Evolutionary conservation across 2,113 vertebrate species (phyloP), one percentile per base, ranked within the genome.

Genomic region (Podilymbus podiceps): DNA sequence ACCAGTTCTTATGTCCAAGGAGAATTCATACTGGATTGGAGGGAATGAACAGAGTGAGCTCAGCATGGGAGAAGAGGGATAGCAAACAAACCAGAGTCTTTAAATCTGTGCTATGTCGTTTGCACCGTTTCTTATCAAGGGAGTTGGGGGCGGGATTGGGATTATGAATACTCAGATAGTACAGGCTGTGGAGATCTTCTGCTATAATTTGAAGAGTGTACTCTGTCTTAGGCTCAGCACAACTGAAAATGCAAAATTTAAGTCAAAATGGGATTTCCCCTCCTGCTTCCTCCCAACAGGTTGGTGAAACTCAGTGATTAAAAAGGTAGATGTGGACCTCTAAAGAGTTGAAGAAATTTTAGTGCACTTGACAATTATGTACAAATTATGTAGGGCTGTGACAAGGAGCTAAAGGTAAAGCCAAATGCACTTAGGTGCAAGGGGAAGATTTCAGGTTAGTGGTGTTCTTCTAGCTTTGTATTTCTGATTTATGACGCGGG

Each of bases 91-190:
- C 9, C 9, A 75, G 10, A 6, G 2, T 46, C 44, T 63, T 87
- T n/a, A 46, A 15, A 69, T 31, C 27, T 46, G 5, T 73, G 9
- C 16, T 64, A 11, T 23, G 15, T 46, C 30, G 24, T 86, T 72
- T 76, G 35, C 5, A 60, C 16, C 19, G 60, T 2, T n/a, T 76
- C 15, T 62, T 90, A 42, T 18, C 15, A 35, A 33, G 53, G 63
- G 2, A 2, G 18, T 40, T 86, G 56, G 35, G 3, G 0, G 9
- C 38, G 5, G 3, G 5, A 21, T 11, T 58, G 33, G 25, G 24
- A 62, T 82, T 80, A 60, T n/a, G 24, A 47, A 14, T 33, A 42
- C 15, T 89, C 0, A 0, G 13, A 20, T 85, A 12, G 20, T 59
- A 17, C 6, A 81, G 62, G 6, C 22, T 68, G 23, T 59, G 59